These are phyloP conservation scores for Spondyliosoma cantharus DNA, from an alignment of 2,797 vertebrate species.

Conservation along the genomic window DNA sequence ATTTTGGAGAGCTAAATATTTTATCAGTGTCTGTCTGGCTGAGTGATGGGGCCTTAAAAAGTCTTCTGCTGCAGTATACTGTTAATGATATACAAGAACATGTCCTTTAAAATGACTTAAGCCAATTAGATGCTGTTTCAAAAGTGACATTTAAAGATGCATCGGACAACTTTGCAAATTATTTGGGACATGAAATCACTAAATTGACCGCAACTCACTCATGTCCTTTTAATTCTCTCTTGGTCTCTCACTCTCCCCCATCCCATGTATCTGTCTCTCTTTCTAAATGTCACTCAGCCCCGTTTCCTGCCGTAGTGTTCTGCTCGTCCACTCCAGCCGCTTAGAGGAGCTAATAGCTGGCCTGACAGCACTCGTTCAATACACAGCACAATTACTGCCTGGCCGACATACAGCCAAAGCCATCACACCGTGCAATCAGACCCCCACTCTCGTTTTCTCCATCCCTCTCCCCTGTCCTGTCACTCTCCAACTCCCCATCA, in stretches of 20 bases:
- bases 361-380: conserved; percentile 69
- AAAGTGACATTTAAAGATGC: conserved; percentile 44
- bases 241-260: not conserved
- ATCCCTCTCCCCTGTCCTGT: conserved; percentile 46
- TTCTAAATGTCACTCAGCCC: conserved; percentile 60
- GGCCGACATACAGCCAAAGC: conserved; percentile 42
- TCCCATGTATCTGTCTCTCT: not conserved
- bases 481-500: conserved; percentile 40
- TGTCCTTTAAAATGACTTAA: not conserved
- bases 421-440: conserved; percentile 60
- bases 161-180: conserved; percentile 11
- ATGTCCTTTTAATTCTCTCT: conserved; percentile 18
- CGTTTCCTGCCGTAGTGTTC: conserved; percentile 35
- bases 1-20: no score
- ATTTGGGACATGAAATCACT: conserved; percentile 44
- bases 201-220: not conserved
- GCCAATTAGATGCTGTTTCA: not conserved
- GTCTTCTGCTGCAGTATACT: not conserved
- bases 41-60: not conserved
- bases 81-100: not conserved
- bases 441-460: conserved; percentile 18
- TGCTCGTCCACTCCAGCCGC: conserved; percentile 53
- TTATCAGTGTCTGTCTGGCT: no score
- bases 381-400: conserved; percentile 63
- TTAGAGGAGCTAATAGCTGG: conserved; percentile 65